These are phyloP conservation scores for Rhinella marina DNA, from an alignment of 2,797 vertebrate species.

Conservation along the genomic window DNA sequence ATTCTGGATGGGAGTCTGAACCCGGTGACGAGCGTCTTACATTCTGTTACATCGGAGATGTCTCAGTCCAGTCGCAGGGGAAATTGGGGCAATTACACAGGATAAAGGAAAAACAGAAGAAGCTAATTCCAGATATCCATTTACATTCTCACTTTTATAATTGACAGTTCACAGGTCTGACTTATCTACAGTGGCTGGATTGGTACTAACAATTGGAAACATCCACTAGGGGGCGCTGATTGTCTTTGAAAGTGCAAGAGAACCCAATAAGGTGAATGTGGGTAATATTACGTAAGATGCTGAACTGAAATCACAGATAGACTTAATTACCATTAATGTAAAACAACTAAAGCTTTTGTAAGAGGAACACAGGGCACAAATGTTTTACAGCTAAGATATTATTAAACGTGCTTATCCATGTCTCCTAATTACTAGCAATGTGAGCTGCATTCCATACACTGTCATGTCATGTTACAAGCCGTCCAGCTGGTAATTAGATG, in stretches of 20 bases:
- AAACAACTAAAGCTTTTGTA: neutral
- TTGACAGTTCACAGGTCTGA: neutral
- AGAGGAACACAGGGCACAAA: neutral
- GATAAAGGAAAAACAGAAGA: neutral
- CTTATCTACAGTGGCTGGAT: neutral
- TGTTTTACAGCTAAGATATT: neutral
- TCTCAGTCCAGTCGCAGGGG: neutral
- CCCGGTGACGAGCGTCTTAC: neutral
- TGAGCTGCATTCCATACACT: neutral
- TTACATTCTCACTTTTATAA: neutral
- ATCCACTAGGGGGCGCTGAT: conserved; percentile 12
- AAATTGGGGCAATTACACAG: neutral
- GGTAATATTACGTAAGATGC: neutral
- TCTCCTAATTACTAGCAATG: neutral
- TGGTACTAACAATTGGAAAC: neutral
- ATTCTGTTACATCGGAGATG: neutral
- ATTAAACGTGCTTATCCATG: neutral
- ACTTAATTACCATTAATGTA: neutral
- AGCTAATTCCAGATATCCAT: neutral
- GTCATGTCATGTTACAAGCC: conserved; percentile 16
- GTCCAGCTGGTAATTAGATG: conserved; percentile 11
- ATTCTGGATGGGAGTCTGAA: neutral
- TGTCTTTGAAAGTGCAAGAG: neutral
- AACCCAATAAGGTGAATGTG: neutral
- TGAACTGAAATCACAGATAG: neutral